Base-by-base conservation (phyloP, 2,888 invertebrate genomes). In the Pterostichus madidus region DNA sequence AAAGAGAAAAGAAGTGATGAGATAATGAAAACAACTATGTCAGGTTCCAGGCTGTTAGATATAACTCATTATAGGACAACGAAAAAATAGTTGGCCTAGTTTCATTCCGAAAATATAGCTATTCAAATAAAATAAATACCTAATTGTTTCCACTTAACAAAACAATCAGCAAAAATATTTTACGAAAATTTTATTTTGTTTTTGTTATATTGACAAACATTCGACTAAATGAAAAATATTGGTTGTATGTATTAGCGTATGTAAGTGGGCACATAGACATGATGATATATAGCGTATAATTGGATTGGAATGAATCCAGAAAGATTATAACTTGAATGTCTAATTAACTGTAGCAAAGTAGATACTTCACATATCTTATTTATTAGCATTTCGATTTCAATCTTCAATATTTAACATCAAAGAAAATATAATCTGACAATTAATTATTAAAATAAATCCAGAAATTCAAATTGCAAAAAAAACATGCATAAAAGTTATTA, bases 251-350 rank as follows among this genome's bases (percentile, higher is more conserved):
- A 24, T n/a, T 68, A 68, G 39, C 39, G 39, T 71, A 80, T 13
- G 39, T 82, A 75, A 75, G 75, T 82, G 82, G 76, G 76, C 75
- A 76, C 59, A 64, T 31, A 61, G 61, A 82, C 68, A 71, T 75
- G 64, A 83, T 83, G 83, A 82, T 82, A 61, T 83, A 83, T 83
- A 31, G 83, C 77, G 17, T 68, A 75, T 83, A 83, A 83, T 83
- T 83, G 77, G 31, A 52, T 83, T 83, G 83, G 83, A 76, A 68
- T 77, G 13, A 44, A 39, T 61, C 83, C 83, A 83, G 39, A 77
- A 56, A 83, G 83, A 83, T 83, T 77, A 77, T 49, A 81, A 75
- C 61, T 53, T 59, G 39, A 81, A 81, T 79, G 59, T 61, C 24
- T 81, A 81, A 81, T 81, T 81, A 75, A 13, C 15, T 73, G 44